Evolutionary conservation across 2,797 vertebrate species (phyloP), one percentile per base, ranked within the genome.

Genomic region (Erethizon dorsatum): DNA sequence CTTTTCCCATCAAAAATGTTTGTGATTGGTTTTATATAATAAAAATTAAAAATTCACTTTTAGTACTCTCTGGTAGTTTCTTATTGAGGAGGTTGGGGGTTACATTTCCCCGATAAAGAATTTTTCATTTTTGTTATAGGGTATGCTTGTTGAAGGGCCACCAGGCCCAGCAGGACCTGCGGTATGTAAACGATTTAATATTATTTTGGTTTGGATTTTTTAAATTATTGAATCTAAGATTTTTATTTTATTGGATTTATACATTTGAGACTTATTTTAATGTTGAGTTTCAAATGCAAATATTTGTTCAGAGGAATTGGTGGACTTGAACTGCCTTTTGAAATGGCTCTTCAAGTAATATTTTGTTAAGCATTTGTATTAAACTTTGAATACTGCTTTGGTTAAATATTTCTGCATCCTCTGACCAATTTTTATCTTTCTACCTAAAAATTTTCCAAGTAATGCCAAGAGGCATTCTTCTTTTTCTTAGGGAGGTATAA

Each of bases 131-230:
- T 97, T 54, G 59, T 97, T 95, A 13, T 93, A 99, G 99, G 99
- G 99, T 28, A 99, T 99, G 99, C 99, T 99, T 94, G 99, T 99
- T 54, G 99, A 99, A 98, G 99, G 99, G 94, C 99, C 99, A 10
- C 99, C 99, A 0, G 99, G 99, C 97, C 98, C 99, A 91, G 97
- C 98, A 59, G 99, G 99, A 97, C 99, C 99, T 97, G 98, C 98
- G 95, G 99, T 99, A 98, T 99, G 99, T 99, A 99, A 77, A 96
- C 95, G 52, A 78, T 41, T 96, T 80, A 82, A 33, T 26, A 89
- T 88, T 59, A 13, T 71, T 83, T 79, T 92, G 91, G 17, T 65
- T 45, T 90, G 90, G 13, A 37, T 83, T 75, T 77, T 59, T 67
- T 54, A 18, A 63, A 45, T 9, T 33, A 83, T 57, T 77, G 37